phyloP scores from a whole-genome alignment of 1,140 invertebrate species.

The Drosophila lacteicornis region DNA sequence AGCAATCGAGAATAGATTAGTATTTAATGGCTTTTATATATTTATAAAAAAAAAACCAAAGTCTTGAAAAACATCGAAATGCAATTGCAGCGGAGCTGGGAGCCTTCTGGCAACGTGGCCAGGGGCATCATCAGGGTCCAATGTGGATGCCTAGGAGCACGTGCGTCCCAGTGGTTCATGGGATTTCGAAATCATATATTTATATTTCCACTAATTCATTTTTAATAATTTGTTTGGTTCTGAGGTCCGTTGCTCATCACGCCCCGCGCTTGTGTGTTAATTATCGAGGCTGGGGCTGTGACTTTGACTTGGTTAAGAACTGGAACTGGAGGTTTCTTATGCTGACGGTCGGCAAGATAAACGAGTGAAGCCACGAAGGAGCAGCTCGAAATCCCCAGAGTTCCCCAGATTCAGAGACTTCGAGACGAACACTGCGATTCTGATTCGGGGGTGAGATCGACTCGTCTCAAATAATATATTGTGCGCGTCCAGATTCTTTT shows the following conservation, averaged over 20 bases:
- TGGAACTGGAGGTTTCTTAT: slow-evolving; percentile 45
- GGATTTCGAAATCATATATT: slow-evolving; percentile 81
- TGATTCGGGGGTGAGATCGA: slow-evolving; percentile 75
- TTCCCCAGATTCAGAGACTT: slow-evolving; percentile 33
- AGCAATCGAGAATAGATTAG: slow-evolving; percentile 84
- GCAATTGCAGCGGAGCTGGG: slow-evolving; percentile 58
- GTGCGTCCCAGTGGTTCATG: slow-evolving; percentile 51
- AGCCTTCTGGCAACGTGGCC: slow-evolving; percentile 41
- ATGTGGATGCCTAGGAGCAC: slow-evolving; percentile 56
- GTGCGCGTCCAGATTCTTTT: slow-evolving; percentile 46
- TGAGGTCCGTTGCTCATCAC: slow-evolving; percentile 69
- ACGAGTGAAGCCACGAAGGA: slow-evolving; percentile 69
- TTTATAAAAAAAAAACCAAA: slow-evolving; percentile 38
- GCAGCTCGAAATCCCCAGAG: slow-evolving; percentile 49
- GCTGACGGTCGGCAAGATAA: slow-evolving; percentile 64
- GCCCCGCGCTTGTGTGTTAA: slow-evolving; percentile 82
- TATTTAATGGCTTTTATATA: slow-evolving; percentile 83
- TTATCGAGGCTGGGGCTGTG: slow-evolving; percentile 62
- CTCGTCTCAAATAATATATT: slow-evolving; percentile 72
- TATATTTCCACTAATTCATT: slow-evolving; percentile 84
- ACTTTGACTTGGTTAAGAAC: slow-evolving; percentile 27
- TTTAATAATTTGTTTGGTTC: slow-evolving; percentile 84
- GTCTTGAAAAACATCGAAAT: slow-evolving; percentile 68
- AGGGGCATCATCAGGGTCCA: slow-evolving; percentile 58
- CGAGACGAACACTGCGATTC: slow-evolving; percentile 45